Evolutionary conservation across 2,888 invertebrate genomes (phyloP).

Genomic region (Epinotia ramella): DNA sequence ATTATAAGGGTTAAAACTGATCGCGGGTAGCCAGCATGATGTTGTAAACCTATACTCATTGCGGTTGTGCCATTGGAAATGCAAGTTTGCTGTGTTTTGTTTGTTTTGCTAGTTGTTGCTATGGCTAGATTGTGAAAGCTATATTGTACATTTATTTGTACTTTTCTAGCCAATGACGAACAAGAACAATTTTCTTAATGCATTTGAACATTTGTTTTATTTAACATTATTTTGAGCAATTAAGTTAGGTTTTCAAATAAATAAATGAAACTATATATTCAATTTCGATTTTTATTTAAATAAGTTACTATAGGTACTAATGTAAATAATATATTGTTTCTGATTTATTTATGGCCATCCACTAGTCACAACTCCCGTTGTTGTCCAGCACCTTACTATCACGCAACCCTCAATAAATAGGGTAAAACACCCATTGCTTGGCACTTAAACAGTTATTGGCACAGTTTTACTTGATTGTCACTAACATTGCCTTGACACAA

Average conservation of each 20-base stretch:
- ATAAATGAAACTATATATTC: constrained; percentile 8
- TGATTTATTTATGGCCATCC: constrained; percentile 46
- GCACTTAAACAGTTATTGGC: not conserved
- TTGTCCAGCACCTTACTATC: constrained; percentile 58
- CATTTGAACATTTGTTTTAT: constrained; percentile 7
- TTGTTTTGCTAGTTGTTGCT: not conserved
- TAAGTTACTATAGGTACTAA: constrained; percentile 37
- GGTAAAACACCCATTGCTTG: not conserved
- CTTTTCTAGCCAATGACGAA: not conserved
- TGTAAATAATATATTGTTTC: constrained; percentile 48
- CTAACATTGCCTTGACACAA: not conserved
- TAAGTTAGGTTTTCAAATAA: not conserved
- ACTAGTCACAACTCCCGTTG: constrained; percentile 40
- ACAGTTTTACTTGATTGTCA: not conserved
- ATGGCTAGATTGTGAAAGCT: too few species aligned
- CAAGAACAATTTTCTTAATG: not conserved
- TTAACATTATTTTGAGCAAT: constrained; percentile 14
- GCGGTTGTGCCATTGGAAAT: constrained; percentile 32
- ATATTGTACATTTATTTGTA: too few species aligned
- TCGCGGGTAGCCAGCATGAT: not conserved
- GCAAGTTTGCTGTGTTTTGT: not conserved
- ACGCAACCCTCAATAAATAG: constrained; percentile 45
- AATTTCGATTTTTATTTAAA: constrained; percentile 32
- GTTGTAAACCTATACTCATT: constrained; percentile 15
- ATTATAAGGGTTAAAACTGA: too few species aligned